Conservation (phyloP, 2,888 invertebrate species). For the Drosophila rellima region DNA sequence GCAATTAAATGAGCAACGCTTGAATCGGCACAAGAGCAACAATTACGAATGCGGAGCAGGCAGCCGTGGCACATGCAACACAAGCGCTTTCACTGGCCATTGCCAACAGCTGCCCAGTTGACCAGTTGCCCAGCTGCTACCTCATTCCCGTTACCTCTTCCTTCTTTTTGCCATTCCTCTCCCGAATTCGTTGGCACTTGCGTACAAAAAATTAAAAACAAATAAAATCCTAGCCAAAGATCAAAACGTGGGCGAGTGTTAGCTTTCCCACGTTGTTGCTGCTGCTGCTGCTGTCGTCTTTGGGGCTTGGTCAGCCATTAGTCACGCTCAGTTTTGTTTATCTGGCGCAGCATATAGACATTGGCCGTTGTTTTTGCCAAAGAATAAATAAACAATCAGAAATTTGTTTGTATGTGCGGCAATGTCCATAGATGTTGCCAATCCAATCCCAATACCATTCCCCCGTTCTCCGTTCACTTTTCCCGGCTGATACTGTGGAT, state of each 20-base stretch:
- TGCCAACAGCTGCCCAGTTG: conserved; percentile 29
- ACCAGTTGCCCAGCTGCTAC: conserved; percentile 2
- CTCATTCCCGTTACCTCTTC: not conserved
- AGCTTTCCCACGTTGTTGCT: conserved; percentile 56
- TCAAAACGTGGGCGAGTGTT: conserved; percentile 54
- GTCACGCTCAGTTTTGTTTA: conserved; percentile 60
- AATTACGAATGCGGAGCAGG: conserved; percentile 77
- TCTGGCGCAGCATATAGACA: conserved; percentile 42
- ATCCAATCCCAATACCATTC: conserved; percentile 3
- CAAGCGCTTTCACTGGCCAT: conserved; percentile 52
- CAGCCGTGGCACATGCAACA: conserved; percentile 56
- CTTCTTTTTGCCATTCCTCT: not conserved
- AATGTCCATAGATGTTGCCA: conserved; percentile 37
- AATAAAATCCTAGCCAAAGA: conserved; percentile 49
- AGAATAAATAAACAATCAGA: conserved; percentile 58
- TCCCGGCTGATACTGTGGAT: conserved; percentile 11
- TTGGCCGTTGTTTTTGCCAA: conserved; percentile 32
- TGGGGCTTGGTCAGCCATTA: conserved; percentile 67
- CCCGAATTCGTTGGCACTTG: not conserved
- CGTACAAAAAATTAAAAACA: not conserved
- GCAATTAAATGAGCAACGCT: conserved; percentile 68
- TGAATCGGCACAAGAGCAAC: conserved; percentile 66
- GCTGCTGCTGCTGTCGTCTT: conserved; percentile 25
- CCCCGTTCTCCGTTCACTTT: conserved; percentile 31
- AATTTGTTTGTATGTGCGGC: conserved; percentile 27